phyloP scores from a whole-genome alignment of 2,888 invertebrate species.

The Petrolisthes cinctipes region DNA sequence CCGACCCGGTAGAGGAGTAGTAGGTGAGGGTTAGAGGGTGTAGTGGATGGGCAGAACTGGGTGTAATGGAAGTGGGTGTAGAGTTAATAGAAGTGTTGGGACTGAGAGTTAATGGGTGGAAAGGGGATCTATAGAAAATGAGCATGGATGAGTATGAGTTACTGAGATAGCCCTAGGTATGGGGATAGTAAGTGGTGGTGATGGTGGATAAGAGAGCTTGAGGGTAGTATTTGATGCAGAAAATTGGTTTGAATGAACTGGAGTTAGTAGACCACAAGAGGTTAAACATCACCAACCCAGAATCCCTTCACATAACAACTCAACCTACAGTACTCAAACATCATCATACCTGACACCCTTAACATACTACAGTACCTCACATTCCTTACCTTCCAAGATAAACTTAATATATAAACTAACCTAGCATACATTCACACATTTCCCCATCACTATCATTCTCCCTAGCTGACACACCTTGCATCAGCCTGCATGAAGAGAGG shows the following conservation, averaged over 20 bases:
- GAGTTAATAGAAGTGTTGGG: background rate
- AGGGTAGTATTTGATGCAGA: background rate
- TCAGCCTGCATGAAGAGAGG: conserved; percentile 95
- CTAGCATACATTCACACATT: background rate
- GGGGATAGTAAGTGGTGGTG: background rate
- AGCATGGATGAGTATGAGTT: background rate
- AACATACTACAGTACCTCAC: too few species aligned
- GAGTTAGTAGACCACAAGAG: too few species aligned
- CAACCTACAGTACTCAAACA: too few species aligned
- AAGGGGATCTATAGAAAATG: background rate
- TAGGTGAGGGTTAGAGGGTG: background rate
- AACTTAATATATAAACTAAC: too few species aligned
- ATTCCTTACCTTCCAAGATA: too few species aligned
- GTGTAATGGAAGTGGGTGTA: background rate
- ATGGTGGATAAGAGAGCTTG: background rate
- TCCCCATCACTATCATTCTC: background rate
- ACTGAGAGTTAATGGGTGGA: background rate
- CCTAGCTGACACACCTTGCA: conserved; percentile 76
- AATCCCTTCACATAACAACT: too few species aligned
- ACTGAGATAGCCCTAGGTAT: background rate
- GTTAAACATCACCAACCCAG: too few species aligned
- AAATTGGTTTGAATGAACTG: background rate
- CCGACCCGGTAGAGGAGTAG: background rate
- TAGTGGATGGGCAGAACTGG: background rate
- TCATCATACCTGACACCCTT: too few species aligned